Conservation (phyloP, 1,140 invertebrate species). For the Thaumatotibia leucotreta region DNA sequence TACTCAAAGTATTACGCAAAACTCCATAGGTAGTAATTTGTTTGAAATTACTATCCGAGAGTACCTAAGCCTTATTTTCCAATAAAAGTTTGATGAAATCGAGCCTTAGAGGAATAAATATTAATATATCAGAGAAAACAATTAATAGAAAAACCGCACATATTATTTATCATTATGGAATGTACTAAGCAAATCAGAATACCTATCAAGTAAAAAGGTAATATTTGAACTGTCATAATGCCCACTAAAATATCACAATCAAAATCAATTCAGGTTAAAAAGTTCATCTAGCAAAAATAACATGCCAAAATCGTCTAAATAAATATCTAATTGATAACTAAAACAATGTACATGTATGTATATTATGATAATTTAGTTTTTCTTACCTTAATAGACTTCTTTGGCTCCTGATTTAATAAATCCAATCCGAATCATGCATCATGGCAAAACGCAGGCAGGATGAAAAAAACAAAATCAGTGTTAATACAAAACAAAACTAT, state of each 20-base stretch:
- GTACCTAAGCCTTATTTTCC: too few species aligned
- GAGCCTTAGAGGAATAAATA: too few species aligned
- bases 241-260: neutral
- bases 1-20: too few species aligned
- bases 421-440: conserved; percentile 31
- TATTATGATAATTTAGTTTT: conserved; percentile 8
- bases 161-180: too few species aligned
- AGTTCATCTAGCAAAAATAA: neutral
- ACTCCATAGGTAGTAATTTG: too few species aligned
- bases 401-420: conserved; percentile 52
- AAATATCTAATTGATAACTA: neutral
- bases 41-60: too few species aligned
- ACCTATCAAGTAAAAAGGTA: neutral
- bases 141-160: too few species aligned
- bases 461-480: conserved; percentile 40
- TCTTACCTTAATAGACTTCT: conserved; percentile 69
- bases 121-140: too few species aligned
- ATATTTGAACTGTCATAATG: neutral
- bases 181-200: too few species aligned
- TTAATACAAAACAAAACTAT: conserved; percentile 22
- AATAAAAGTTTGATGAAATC: too few species aligned
- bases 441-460: conserved; percentile 38
- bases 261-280: neutral
- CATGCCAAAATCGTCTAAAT: neutral
- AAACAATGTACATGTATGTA: neutral